A percentile compares a stretch with the other conserved stretches of the same genome.
phyloP scores from a whole-genome alignment of 2,797 vertebrate genomes.

The Catharus ustulatus region DNA sequence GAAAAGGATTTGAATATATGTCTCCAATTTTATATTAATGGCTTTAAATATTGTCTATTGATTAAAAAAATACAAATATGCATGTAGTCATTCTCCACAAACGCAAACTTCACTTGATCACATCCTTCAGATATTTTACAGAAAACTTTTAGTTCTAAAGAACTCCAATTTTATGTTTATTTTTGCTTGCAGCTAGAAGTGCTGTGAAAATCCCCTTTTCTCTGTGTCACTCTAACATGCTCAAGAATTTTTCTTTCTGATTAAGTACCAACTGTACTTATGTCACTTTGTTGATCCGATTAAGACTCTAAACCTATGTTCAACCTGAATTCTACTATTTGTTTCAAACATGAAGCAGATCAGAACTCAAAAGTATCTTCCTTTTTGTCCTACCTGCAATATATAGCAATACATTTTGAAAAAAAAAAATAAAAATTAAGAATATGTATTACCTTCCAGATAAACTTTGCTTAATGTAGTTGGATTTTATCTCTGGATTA shows the following conservation, averaged over 20 bases:
- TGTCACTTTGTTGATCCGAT: background rate
- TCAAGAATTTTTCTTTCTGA: background rate
- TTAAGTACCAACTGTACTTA: background rate
- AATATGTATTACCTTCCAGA: rapidly evolving
- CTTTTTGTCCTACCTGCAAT: rapidly evolving
- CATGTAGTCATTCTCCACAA: background rate
- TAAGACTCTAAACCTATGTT: background rate
- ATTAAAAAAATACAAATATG: background rate
- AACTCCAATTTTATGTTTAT: background rate
- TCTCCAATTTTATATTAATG: background rate
- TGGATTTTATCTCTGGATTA: background rate
- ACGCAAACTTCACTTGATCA: background rate
- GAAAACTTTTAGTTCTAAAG: background rate
- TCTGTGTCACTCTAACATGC: background rate
- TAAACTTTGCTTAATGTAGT: background rate
- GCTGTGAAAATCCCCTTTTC: background rate
- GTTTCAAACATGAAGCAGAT: background rate
- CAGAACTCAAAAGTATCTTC: rapidly evolving
- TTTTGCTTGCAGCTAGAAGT: background rate
- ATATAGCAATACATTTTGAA: background rate
- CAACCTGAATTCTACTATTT: background rate
- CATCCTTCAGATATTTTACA: background rate
- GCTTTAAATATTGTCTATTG: background rate
- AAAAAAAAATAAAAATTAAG: no score
- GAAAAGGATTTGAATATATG: background rate